Evolutionary conservation across 2,113 vertebrate species (phyloP).

Genomic region (Rhinichthys klamathensis): DNA sequence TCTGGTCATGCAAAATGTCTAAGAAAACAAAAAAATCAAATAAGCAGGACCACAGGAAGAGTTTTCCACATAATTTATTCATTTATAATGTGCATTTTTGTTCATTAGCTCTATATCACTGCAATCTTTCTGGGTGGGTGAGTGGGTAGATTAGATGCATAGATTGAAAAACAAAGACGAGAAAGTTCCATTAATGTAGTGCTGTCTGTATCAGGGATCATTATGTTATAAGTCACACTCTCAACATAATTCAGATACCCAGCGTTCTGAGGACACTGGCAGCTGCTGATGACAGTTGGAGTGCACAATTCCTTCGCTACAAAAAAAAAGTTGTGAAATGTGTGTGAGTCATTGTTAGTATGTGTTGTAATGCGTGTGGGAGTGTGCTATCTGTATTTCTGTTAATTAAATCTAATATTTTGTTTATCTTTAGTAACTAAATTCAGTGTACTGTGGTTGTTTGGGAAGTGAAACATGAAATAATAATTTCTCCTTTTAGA

Average conservation of each 20-base stretch:
- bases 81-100: not conserved
- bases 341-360: not conserved
- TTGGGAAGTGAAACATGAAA: not conserved
- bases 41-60: not conserved
- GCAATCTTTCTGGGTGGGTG: not conserved
- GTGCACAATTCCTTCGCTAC: not conserved
- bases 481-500: not conserved
- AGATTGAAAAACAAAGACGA: not conserved
- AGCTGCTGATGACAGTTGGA: not conserved
- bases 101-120: not conserved
- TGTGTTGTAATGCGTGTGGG: not conserved
- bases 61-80: not conserved
- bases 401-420: conserved; percentile 15
- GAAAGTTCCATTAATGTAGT: not conserved
- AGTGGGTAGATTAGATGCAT: not conserved
- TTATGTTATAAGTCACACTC: not conserved
- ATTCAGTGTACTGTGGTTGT: not conserved
- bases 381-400: conserved; percentile 5
- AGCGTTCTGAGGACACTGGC: not conserved
- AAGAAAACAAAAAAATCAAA: not conserved
- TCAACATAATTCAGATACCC: not conserved
- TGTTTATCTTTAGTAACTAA: not conserved
- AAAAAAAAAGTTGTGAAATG: not conserved
- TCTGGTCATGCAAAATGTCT: not conserved
- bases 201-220: not conserved